Evolutionary conservation across 1,140 invertebrate genomes (phyloP), one percentile per base, ranked within the genome.

Genomic region (Calephelis nemesis): DNA sequence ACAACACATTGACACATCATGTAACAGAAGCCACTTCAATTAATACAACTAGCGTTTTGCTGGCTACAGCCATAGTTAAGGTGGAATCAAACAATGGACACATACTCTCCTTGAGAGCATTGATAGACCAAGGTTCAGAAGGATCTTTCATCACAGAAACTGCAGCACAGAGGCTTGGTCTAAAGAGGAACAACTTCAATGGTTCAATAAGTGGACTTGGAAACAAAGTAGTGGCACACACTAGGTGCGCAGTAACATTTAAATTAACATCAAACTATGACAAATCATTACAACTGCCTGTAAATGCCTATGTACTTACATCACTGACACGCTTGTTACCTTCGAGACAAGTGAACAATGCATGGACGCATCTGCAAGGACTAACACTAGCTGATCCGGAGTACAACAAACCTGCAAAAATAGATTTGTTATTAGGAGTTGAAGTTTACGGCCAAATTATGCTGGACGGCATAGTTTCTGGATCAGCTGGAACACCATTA

Each of bases 381-480:
- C 45, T 73, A 39, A 66, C 48, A 7, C 19, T 76, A 48, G 69
- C 74, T 15, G 74, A 76, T 70, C 66, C 72, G 42, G 49, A 68
- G 30, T 60, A 60, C 39, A n/a, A 60, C 12, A 19, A 11, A 12
- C 54, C 54, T 5, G 54, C 30, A 52, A 68, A 45, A 50, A 70
- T 77, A 8, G 70, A 77, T 65, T 7, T 77, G 13, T 30, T 77
- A 47, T 50, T 74, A 13, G 75, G 75, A 9, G 65, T 65, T 45
- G 70, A 71, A 7, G 69, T 72, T 50, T 72, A 77, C 60, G 58
- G 66, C n/a, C n/a, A 70, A 13, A 72, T 77, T 48, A 9, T 77
- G 13, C 58, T 65, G 42, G 47, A 70, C n/a, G 60, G 64, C 63
- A 64, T 74, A 62, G 54, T 71, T 7, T 69, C 71, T 19, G 73